phyloP scores from a whole-genome alignment of 2,888 invertebrate species.

The Drosophila limbata region DNA sequence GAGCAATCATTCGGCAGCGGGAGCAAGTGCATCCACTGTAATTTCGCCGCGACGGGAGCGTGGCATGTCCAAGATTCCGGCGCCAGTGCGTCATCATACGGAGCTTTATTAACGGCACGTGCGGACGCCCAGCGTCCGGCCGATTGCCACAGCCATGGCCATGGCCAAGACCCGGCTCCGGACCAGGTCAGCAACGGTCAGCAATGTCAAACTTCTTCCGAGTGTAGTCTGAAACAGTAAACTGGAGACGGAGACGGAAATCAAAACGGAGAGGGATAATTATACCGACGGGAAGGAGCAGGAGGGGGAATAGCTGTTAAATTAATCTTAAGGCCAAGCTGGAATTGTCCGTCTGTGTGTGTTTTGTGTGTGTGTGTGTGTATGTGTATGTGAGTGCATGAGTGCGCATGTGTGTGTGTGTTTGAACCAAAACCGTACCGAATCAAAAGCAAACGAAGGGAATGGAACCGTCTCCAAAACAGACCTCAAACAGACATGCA shows the following conservation, averaged over 20 bases:
- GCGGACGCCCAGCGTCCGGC: slow-evolving; percentile 65
- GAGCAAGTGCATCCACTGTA: slow-evolving; percentile 65
- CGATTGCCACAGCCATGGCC: slow-evolving; percentile 15
- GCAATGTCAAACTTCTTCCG: slow-evolving; percentile 46
- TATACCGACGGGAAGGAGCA: background rate
- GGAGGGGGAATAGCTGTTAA: slow-evolving; percentile 39
- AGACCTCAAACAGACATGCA: slow-evolving; percentile 31
- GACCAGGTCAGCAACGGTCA: slow-evolving; percentile 41
- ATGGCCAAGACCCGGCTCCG: slow-evolving; percentile 25
- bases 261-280: slow-evolving; percentile 10
- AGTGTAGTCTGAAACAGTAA: slow-evolving; percentile 50
- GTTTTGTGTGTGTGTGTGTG: slow-evolving; percentile 32
- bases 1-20: slow-evolving; percentile 82
- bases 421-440: slow-evolving; percentile 24
- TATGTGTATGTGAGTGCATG: slow-evolving; percentile 7
- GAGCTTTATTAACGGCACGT: slow-evolving; percentile 83
- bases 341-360: slow-evolving; percentile 62
- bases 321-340: slow-evolving; percentile 57
- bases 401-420: background rate
- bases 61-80: slow-evolving; percentile 84
- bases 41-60: slow-evolving; percentile 84
- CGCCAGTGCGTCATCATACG: slow-evolving; percentile 84
- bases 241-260: background rate
- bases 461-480: slow-evolving; percentile 58
- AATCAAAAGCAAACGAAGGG: slow-evolving; percentile 22